Evolutionary conservation across 2,888 invertebrate genomes (phyloP), one percentile per base, ranked within the genome.

Genomic region (Cantharis rufa): DNA sequence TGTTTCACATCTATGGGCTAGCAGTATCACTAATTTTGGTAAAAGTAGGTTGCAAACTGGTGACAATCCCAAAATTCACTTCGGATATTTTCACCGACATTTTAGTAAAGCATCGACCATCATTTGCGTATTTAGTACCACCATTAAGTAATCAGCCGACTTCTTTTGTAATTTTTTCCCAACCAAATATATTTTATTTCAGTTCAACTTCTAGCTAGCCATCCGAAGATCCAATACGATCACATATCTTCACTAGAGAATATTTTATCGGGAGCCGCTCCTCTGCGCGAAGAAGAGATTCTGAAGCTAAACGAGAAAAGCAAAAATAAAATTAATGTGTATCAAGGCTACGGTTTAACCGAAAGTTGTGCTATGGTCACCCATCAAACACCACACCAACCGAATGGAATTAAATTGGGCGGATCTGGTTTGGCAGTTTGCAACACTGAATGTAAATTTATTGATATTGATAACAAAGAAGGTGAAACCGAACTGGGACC

Each of bases 1-100:
- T 95, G 87, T 96, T 93, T 87, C 96, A 96, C 86, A 94, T 95
- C 74, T 96, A 94, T 84, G 96, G 95, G 0, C 87, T 94, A 63
- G 90, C 92, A 0, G 88, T 92, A 0, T 88, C 91, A 1, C 83
- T 92, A 2, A 90, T 91, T 0, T 62, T 62, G 2, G 10, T 69
- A 15, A 15, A 28, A 15, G 15, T 48, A 13, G 95, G 96, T 0
- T 89, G 90, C 48, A 93, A 93, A 79, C 80, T 94, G 62, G 88
- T 94, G 10, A 93, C 94, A 0, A 85, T 96, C 83, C 92, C 94
- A 0, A 92, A 92, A 84, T 97, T 97, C 87, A 93, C 94, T 10
- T 92, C 94, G 0, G 91, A 92, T 4, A 85, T 89, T 15, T 94
- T 93, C 80, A 88, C 96, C 24, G 90, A 92, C 28, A 88, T 92